phyloP scores from a whole-genome alignment of 2,797 vertebrate species.

The Hylomyscus alleni region DNA sequence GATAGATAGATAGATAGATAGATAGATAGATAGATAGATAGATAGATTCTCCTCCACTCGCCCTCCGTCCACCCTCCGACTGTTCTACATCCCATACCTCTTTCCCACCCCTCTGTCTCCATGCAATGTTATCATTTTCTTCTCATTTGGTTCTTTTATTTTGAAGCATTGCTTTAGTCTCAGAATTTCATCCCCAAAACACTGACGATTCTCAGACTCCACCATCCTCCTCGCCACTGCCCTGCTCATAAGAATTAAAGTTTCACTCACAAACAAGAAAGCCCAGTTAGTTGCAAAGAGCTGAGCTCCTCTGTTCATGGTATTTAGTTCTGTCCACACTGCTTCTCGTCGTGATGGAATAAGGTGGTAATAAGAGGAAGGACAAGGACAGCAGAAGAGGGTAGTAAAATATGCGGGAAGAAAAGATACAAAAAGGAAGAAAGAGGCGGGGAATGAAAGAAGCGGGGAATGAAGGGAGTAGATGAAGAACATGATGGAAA shows the following conservation, averaged over 20 bases:
- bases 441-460: not conserved
- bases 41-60: too few species aligned
- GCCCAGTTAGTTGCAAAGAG: not conserved
- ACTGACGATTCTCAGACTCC: not conserved
- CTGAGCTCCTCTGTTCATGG: not conserved
- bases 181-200: not conserved
- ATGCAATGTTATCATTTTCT: not conserved
- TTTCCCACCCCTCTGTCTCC: too few species aligned
- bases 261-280: slow-evolving; percentile 13
- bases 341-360: not conserved
- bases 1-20: not conserved
- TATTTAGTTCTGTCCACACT: not conserved
- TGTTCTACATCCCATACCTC: too few species aligned
- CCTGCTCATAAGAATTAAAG: not conserved
- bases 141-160: not conserved
- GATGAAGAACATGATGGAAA: not conserved
- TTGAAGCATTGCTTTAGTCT: not conserved
- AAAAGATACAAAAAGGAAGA: not conserved
- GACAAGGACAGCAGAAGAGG: too few species aligned
- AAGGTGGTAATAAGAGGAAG: not conserved
- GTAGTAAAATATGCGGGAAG: not conserved
- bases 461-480: not conserved
- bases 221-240: not conserved
- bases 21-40: not conserved
- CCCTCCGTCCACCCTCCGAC: too few species aligned